phyloP scores from a whole-genome alignment of 2,888 invertebrate species.

The Escarpia spicata region DNA sequence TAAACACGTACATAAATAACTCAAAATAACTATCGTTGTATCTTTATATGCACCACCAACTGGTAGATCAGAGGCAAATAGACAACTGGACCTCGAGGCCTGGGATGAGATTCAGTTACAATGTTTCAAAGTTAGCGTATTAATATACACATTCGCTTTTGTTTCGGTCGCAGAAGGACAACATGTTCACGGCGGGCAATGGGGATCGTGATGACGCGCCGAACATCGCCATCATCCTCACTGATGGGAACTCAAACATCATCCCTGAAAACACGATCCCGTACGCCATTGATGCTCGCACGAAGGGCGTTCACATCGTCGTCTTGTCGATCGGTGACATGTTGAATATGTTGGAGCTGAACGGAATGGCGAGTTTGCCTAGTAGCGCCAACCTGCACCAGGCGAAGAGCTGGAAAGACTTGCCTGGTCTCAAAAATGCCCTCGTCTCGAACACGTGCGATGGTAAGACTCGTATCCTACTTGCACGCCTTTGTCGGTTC shows the following conservation, averaged over 20 bases:
- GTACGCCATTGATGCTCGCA: constrained; percentile 27
- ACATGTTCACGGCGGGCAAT: constrained; percentile 47
- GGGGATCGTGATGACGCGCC: constrained; percentile 56
- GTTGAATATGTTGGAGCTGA: constrained; percentile 14
- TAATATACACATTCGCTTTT: neutral
- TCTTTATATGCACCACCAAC: too few species aligned
- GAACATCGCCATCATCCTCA: constrained; percentile 55
- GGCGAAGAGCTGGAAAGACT: constrained; percentile 51
- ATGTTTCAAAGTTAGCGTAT: too few species aligned
- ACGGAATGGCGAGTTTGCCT: constrained; percentile 14
- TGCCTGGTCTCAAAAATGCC: constrained; percentile 46
- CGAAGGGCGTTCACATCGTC: constrained; percentile 23
- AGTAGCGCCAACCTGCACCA: constrained; percentile 47
- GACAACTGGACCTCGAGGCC: too few species aligned
- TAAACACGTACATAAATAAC: too few species aligned
- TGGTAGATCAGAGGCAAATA: too few species aligned
- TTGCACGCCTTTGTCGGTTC: too few species aligned
- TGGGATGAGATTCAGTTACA: too few species aligned
- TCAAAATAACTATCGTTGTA: too few species aligned
- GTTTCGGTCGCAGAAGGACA: neutral
- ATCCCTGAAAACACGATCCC: constrained; percentile 28
- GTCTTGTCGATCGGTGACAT: constrained; percentile 8
- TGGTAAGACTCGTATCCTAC: constrained; percentile 44
- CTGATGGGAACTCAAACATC: constrained; percentile 44
- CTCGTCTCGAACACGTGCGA: constrained; percentile 53